Conservation (phyloP, 2,797 vertebrate genomes). For the Tragelaphus eurycerus region DNA sequence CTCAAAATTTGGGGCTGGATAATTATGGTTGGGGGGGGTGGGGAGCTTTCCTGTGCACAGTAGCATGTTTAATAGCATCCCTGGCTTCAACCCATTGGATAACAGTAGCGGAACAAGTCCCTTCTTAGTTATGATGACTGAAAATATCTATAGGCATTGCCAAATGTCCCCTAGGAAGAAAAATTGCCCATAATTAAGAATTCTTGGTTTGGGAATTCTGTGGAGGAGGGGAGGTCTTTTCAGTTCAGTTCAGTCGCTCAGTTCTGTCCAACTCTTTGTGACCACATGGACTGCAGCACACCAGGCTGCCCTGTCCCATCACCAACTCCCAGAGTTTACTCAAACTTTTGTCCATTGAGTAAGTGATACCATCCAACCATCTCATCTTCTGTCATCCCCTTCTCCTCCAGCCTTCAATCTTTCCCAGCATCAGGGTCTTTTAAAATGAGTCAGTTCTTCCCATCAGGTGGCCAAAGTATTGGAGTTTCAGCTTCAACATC, state of each 20-base stretch:
- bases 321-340: no score
- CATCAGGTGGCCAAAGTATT: neutral
- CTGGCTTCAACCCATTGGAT: neutral
- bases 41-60: neutral
- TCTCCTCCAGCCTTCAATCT: no score
- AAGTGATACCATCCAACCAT: no score
- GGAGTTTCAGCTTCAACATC: no score
- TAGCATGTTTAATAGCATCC: neutral
- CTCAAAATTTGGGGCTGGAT: neutral
- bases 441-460: fast-evolving
- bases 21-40: no score
- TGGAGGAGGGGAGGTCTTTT: neutral
- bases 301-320: fast-evolving
- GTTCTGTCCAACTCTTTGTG: fast-evolving
- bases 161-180: neutral
- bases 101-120: neutral
- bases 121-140: neutral
- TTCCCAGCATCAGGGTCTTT: neutral
- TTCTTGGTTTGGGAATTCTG: neutral
- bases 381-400: no score
- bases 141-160: neutral
- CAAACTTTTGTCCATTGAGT: no score
- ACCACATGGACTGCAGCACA: fast-evolving
- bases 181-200: neutral
- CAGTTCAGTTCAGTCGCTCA: neutral